Conservation (phyloP, 2,113 vertebrate species). For the Porphyrio hochstetteri region DNA sequence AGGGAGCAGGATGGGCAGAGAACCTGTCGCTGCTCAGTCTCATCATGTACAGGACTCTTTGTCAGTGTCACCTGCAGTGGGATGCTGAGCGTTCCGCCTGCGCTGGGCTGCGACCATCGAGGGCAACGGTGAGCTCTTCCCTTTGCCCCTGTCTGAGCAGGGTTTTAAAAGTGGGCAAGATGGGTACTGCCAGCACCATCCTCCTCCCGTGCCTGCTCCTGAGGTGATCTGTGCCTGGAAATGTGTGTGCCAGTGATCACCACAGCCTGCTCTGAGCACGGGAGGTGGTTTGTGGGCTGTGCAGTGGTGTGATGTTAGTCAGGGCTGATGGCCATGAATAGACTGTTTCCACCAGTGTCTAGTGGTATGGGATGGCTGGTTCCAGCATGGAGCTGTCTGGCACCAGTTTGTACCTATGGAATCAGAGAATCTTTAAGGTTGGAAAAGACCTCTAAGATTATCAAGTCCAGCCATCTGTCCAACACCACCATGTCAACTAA, state of each 20-base stretch:
- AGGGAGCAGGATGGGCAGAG: neutral
- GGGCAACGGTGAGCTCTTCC: neutral
- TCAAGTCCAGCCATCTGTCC: too few relatives aligned
- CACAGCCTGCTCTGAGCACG: accelerated
- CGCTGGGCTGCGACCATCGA: neutral
- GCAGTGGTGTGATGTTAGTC: neutral
- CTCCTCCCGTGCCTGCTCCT: neutral
- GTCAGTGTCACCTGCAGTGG: neutral
- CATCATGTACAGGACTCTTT: accelerated
- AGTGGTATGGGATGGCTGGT: neutral
- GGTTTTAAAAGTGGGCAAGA: neutral
- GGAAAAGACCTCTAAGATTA: too few relatives aligned
- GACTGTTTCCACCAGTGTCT: neutral
- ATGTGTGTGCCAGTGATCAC: neutral
- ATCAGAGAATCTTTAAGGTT: too few relatives aligned
- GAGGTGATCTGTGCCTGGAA: accelerated
- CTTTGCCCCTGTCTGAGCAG: neutral
- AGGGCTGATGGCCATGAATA: neutral
- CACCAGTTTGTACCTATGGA: neutral
- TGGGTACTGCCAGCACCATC: neutral
- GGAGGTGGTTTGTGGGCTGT: accelerated
- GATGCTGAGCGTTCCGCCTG: neutral
- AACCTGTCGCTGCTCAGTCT: neutral
- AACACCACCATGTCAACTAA: too few relatives aligned
- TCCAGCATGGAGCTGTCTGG: neutral